A percentile compares a stretch with the other conserved stretches of the same genome.
Evolutionary conservation across 1,140 invertebrate genomes (phyloP).

Genomic region (Bilobella aurantiaca): DNA sequence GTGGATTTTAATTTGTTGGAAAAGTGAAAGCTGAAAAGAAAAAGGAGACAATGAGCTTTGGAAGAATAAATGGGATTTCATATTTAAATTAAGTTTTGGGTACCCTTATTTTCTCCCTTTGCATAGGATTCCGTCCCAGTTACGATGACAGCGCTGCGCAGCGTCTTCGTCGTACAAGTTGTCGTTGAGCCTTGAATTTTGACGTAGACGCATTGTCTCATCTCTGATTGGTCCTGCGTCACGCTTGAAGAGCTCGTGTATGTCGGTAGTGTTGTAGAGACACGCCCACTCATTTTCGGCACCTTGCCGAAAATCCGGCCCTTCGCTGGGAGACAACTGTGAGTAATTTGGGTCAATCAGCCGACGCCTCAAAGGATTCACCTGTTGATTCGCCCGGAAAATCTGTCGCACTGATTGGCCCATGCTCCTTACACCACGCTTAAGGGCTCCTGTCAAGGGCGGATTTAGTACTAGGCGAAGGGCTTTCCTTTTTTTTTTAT

Average conservation of each 20-base stretch:
- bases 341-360: background rate
- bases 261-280: background rate
- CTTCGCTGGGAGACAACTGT: background rate
- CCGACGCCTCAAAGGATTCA: background rate
- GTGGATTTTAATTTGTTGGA: too few relatives aligned
- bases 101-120: background rate
- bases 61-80: background rate
- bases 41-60: background rate
- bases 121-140: slow-evolving; percentile 57
- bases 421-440: background rate
- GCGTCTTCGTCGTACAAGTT: background rate
- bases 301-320: background rate
- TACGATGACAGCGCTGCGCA: background rate
- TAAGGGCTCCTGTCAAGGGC: background rate
- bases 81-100: background rate
- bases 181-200: background rate
- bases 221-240: background rate
- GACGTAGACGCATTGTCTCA: background rate
- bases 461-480: too few relatives aligned
- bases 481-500: too few relatives aligned
- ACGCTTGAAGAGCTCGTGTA: background rate
- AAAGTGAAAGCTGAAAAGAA: too few relatives aligned
- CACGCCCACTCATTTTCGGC: background rate
- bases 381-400: background rate
- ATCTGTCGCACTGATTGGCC: too few relatives aligned